Percentiles rank a stretch among this genome's conserved stretches.
phyloP scores from a whole-genome alignment of 2,888 invertebrate species.

The Cryptophagus acutangulus region DNA sequence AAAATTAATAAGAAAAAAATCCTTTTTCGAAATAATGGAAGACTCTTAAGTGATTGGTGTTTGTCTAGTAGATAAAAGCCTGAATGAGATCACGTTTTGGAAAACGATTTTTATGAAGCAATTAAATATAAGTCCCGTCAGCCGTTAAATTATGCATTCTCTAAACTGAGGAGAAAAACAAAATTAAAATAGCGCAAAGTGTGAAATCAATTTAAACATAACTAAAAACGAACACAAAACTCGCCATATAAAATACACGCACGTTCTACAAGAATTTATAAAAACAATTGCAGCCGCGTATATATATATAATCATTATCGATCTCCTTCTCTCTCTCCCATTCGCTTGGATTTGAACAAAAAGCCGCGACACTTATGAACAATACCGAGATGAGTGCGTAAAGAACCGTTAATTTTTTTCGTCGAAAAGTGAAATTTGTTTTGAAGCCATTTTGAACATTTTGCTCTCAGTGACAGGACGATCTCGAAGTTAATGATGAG shows the following conservation, averaged over 20 bases:
- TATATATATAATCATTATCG: too few relatives aligned
- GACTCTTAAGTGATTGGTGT: too few relatives aligned
- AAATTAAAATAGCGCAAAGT: slow-evolving; percentile 37
- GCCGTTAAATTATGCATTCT: slow-evolving; percentile 40
- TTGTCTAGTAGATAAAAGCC: too few relatives aligned
- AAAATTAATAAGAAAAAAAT: too few relatives aligned
- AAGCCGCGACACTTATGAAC: too few relatives aligned
- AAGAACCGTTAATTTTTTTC: too few relatives aligned
- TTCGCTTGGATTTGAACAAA: too few relatives aligned
- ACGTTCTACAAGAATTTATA: slow-evolving; percentile 38
- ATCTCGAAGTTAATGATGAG: neutral
- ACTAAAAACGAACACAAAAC: slow-evolving; percentile 34
- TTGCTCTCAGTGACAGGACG: neutral
- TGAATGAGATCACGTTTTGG: slow-evolving; percentile 20
- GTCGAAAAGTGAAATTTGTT: too few relatives aligned
- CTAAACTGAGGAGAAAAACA: slow-evolving; percentile 32
- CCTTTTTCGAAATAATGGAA: too few relatives aligned
- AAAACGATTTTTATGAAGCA: slow-evolving; percentile 21
- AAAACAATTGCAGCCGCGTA: slow-evolving; percentile 36
- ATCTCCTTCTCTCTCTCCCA: neutral
- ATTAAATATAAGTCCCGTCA: slow-evolving; percentile 26
- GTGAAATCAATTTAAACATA: slow-evolving; percentile 39
- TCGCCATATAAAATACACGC: slow-evolving; percentile 40
- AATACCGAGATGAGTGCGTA: too few relatives aligned
- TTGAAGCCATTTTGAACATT: slow-evolving; percentile 1